Evolutionary conservation across 2,888 invertebrate species (phyloP), one percentile per base, ranked within the genome.

Genomic region (Allacma fusca): DNA sequence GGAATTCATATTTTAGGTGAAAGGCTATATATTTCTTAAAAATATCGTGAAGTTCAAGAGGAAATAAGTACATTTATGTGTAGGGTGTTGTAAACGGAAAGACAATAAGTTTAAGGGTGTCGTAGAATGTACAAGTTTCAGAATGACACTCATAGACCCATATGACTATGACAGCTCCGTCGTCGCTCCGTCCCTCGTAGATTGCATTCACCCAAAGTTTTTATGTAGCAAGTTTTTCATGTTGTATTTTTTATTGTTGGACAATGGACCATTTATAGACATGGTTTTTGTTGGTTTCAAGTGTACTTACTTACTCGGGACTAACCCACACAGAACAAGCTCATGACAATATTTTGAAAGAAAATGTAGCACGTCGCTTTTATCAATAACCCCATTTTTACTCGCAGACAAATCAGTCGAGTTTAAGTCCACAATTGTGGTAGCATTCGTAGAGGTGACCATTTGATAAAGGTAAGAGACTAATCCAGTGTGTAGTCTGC

Each of bases 371-470:
- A 72, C 72, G 72, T 29, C 29, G 34, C 59, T 70, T 72, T 72
- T 72, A 72, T 72, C 72, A 72, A 72, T 72, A 72, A 72, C 72
- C 72, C 72, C 57, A 59, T 72, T 72, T 59, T 65, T n/a, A 13
- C 28, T 65, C 13, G 40, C 13, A 40, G 40, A 40, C 40, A 50
- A 50, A 50, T 50, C 50, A 50, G 16, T 50, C 19, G 50, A 12
- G 50, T 50, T 50, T 50, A 2, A 16, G 50, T 50, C 50, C 50
- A 50, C 16, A 50, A 13, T 50, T 40, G 2, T 16, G 1, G 26
- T 29, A 28, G 29, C 28, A 50, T 2, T 50, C 5, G 16, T n/a
- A 13, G 50, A 50, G 50, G 50, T 50, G 50, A 50, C 50, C 50
- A 50, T 50, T 50, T 19, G 50, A 50, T 50, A 50, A 50, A 50